phyloP scores from a whole-genome alignment of 2,797 vertebrate species.

The Manis pentadactyla region DNA sequence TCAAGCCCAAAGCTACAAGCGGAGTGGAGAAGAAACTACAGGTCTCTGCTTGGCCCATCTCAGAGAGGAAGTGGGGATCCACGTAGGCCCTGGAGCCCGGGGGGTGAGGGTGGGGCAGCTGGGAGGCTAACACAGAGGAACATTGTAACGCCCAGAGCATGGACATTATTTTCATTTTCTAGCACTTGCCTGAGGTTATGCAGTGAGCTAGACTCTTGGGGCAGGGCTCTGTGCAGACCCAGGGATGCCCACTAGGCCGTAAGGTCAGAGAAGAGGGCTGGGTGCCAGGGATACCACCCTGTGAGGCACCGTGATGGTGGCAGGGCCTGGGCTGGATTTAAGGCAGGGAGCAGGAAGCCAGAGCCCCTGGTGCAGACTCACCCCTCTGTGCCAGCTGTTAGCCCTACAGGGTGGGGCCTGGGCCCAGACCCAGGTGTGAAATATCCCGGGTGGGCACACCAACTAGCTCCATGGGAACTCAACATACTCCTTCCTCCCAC shows the following conservation, averaged over 20 bases:
- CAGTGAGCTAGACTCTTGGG: not conserved
- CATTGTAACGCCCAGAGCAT: too few species aligned
- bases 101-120: accelerated
- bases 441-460: accelerated
- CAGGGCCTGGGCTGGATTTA: too few species aligned
- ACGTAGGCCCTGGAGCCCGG: accelerated
- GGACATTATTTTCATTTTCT: too few species aligned
- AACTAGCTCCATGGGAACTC: accelerated
- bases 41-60: not conserved
- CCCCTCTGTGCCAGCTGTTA: not conserved
- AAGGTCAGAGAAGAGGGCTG: not conserved
- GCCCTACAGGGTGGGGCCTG: accelerated
- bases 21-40: accelerated
- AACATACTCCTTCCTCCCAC: accelerated
- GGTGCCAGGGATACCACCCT: not conserved
- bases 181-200: too few species aligned
- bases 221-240: not conserved
- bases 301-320: too few species aligned
- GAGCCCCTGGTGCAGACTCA: not conserved
- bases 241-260: too few species aligned
- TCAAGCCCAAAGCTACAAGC: not conserved
- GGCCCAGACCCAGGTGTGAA: not conserved
- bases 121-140: too few species aligned
- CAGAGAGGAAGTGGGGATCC: not conserved
- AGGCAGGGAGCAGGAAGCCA: not conserved